Evolutionary conservation across 2,113 vertebrate species (phyloP).

Genomic region (Bungarus multicinctus): DNA sequence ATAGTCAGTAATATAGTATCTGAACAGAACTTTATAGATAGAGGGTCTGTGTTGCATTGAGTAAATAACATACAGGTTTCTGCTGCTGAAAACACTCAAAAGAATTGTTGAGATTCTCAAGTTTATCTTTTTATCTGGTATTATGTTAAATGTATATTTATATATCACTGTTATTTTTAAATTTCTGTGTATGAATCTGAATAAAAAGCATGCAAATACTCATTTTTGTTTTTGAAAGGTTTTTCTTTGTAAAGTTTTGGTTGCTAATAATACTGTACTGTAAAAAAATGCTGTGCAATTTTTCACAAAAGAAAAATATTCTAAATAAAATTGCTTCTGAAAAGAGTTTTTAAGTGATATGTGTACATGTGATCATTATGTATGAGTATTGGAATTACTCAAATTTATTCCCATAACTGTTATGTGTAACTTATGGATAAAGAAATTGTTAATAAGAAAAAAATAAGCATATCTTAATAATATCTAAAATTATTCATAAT

Average conservation of each 20-base stretch:
- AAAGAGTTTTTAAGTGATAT: slow-evolving; percentile 50
- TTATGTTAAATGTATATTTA: slow-evolving; percentile 42
- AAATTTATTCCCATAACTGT: not conserved
- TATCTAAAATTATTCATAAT: not conserved
- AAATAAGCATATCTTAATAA: not conserved
- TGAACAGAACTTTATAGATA: not conserved
- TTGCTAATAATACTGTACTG: slow-evolving; percentile 61
- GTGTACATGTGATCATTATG: not conserved
- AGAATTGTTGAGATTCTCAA: slow-evolving; percentile 38
- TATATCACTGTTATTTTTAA: slow-evolving; percentile 36
- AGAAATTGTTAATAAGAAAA: not conserved
- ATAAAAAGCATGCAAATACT: slow-evolving; percentile 52
- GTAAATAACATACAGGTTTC: slow-evolving; percentile 30
- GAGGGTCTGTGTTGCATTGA: not conserved
- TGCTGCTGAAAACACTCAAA: slow-evolving; percentile 37
- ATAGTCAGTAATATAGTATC: not conserved
- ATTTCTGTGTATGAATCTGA: slow-evolving; percentile 65
- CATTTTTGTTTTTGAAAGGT: slow-evolving; percentile 46
- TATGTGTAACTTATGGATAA: not conserved
- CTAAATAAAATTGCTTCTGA: slow-evolving; percentile 74
- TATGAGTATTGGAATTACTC: not conserved
- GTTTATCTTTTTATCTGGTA: slow-evolving; percentile 49
- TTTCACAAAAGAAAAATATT: slow-evolving; percentile 65
- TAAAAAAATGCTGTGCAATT: slow-evolving; percentile 70
- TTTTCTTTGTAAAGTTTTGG: slow-evolving; percentile 63